Evolutionary conservation across 2,113 vertebrate species (phyloP).

Genomic region (Hippocampus zosterae): DNA sequence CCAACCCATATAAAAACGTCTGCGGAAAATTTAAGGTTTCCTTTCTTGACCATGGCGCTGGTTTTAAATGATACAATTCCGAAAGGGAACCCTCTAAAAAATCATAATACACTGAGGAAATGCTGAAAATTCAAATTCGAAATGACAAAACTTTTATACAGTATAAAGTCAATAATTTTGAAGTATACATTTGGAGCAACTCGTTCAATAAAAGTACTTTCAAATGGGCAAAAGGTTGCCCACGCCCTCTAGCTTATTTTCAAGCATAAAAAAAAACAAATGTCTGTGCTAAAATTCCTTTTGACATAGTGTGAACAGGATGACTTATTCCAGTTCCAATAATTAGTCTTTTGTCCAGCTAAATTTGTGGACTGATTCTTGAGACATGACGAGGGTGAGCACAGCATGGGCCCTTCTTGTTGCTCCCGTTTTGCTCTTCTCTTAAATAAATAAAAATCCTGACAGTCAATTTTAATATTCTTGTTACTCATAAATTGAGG

Average conservation of each 20-base stretch:
- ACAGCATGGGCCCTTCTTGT: conserved; percentile 39
- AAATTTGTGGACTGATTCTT: conserved; percentile 43
- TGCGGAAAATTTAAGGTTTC: too few relatives aligned
- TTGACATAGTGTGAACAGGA: background rate
- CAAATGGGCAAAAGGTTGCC: background rate
- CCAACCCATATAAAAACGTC: background rate
- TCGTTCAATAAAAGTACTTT: background rate
- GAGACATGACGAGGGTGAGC: conserved; percentile 32
- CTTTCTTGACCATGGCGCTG: too few relatives aligned
- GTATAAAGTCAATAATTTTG: too few relatives aligned
- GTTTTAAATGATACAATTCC: too few relatives aligned
- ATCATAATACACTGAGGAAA: too few relatives aligned
- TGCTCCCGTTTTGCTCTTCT: conserved; percentile 48
- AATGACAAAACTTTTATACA: too few relatives aligned
- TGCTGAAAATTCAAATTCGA: too few relatives aligned
- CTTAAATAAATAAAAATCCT: conserved; percentile 13
- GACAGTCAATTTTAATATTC: background rate
- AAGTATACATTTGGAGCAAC: too few relatives aligned
- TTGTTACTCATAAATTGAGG: background rate
- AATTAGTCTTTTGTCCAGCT: conserved; percentile 32
- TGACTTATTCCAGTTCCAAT: background rate
- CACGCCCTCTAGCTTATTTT: background rate
- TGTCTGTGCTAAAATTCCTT: background rate
- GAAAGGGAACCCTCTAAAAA: too few relatives aligned
- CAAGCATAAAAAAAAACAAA: background rate